A percentile compares a stretch with the other conserved stretches of the same genome.
Evolutionary conservation across 2,888 invertebrate species (phyloP).

Genomic region (Caenorhabditis wallacei): DNA sequence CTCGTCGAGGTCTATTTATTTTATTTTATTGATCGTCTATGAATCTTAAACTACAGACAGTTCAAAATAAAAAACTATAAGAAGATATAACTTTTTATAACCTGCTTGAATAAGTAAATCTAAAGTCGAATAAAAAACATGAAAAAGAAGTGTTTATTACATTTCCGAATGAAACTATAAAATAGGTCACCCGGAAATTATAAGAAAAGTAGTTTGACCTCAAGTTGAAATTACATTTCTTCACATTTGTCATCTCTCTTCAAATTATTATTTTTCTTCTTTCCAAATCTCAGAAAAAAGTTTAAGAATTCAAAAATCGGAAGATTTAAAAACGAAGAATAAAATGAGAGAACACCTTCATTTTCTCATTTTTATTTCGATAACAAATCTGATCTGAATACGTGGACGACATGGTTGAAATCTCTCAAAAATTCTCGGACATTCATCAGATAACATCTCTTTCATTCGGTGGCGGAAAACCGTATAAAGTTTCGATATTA

Average conservation of each 20-base stretch:
- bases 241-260: neutral
- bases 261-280: neutral
- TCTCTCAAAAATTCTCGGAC: constrained; percentile 19
- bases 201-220: constrained; percentile 2
- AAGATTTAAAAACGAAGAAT: neutral
- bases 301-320: neutral
- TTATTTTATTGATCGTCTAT: too few relatives aligned
- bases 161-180: neutral
- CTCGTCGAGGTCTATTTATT: too few relatives aligned
- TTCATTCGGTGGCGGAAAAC: constrained; percentile 3
- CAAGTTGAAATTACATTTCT: neutral
- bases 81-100: too few relatives aligned
- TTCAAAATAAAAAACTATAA: too few relatives aligned
- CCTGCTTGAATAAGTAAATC: too few relatives aligned
- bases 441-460: constrained; percentile 23
- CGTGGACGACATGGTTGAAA: constrained; percentile 18
- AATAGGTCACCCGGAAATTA: constrained; percentile 9
- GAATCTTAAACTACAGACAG: too few relatives aligned
- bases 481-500: constrained; percentile 16
- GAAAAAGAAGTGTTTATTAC: neutral
- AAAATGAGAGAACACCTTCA: constrained; percentile 10
- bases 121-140: too few relatives aligned
- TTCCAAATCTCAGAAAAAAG: neutral
- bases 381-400: neutral
- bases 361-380: constrained; percentile 8